Base-by-base conservation (phyloP, 1,140 invertebrate genomes). In the Trichonephila clavipes region DNA sequence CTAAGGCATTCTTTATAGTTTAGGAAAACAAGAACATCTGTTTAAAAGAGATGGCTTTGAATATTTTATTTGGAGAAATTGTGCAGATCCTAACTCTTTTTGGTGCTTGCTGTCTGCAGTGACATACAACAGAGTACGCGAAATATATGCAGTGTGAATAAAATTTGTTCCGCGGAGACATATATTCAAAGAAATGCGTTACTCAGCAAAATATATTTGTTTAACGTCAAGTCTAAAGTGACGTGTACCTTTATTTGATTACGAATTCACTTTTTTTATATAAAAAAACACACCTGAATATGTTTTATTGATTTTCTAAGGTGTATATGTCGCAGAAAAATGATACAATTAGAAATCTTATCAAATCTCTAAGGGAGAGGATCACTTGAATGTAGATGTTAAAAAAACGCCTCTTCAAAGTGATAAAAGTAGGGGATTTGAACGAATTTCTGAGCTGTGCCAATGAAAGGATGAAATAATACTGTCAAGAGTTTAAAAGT, bases 41-140 rank as follows among this genome's bases (percentile, higher is more conserved):
- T 24, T 69, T 69, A 69, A 51, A 69, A 69, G 66, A 69, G 66
- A 66, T 24, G 21, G 10, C 8, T 69, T 69, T 69, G 66, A 69
- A 69, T 69, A 69, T 69, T 69, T 69, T 69, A 69, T 69, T 69
- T 69, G n/a, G 24, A 69, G n/a, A 69, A 69, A 69, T 14, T 69
- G n/a, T 24, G 21, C 66, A 69, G 14, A 24, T 69, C 66, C 21
- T 69, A n/a, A 69, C n/a, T 69, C n/a, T 24, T 69, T 69, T 69
- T 10, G 24, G 21, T 14, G 66, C 66, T 28, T 24, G n/a, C 66
- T 24, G 66, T 69, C 66, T 28, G 24, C 24, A 28, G 66, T 14
- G 21, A 69, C 51, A 51, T 51, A 51, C 5, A 51, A 51, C 51
- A 51, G 7, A 51, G 51, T 51, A 51, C 51, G 66, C n/a, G 66